phyloP scores from a whole-genome alignment of 2,888 invertebrate genomes.

The Thalpophila matura region DNA sequence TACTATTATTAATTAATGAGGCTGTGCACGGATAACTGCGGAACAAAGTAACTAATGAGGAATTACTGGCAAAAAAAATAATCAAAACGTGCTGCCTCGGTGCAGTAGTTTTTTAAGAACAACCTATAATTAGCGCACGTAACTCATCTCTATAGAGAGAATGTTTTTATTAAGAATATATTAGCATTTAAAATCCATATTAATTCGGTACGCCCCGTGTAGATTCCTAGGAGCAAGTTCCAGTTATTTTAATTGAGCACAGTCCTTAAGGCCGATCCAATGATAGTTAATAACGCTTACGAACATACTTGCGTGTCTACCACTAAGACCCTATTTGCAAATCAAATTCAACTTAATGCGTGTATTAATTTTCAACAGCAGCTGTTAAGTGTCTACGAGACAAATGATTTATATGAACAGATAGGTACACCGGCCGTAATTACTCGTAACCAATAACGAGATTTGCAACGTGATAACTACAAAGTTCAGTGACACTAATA shows the following conservation, averaged over 20 bases:
- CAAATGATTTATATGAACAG: conserved; percentile 79
- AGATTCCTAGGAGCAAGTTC: conserved; percentile 75
- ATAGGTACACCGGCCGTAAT: conserved; percentile 74
- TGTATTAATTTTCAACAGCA: conserved; percentile 78
- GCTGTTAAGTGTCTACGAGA: conserved; percentile 71
- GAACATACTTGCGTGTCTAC: conserved; percentile 73
- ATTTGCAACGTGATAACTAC: conserved; percentile 67
- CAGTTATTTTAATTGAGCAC: conserved; percentile 76
- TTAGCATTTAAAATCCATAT: conserved; percentile 73
- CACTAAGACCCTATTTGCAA: conserved; percentile 77
- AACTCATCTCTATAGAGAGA: conserved; percentile 52
- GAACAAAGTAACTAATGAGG: conserved; percentile 49
- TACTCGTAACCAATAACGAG: conserved; percentile 69
- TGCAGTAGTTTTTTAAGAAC: conserved; percentile 29
- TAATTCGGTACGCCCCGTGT: conserved; percentile 59
- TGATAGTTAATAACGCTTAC: conserved; percentile 67
- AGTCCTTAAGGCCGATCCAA: conserved; percentile 67
- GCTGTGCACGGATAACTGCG: conserved; percentile 40
- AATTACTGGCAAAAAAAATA: conserved; percentile 50
- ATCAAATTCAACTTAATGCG: conserved; percentile 79
- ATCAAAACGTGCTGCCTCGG: conserved; percentile 15
- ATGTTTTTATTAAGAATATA: conserved; percentile 71
- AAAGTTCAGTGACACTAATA: conserved; percentile 63
- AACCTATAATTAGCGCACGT: conserved; percentile 36
- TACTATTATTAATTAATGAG: too few species aligned